A percentile compares a stretch with the other conserved stretches of the same genome.
These are phyloP conservation scores for Torymus aiolomorphi DNA, from an alignment of 2,888 invertebrate species.

Conservation along the genomic window DNA sequence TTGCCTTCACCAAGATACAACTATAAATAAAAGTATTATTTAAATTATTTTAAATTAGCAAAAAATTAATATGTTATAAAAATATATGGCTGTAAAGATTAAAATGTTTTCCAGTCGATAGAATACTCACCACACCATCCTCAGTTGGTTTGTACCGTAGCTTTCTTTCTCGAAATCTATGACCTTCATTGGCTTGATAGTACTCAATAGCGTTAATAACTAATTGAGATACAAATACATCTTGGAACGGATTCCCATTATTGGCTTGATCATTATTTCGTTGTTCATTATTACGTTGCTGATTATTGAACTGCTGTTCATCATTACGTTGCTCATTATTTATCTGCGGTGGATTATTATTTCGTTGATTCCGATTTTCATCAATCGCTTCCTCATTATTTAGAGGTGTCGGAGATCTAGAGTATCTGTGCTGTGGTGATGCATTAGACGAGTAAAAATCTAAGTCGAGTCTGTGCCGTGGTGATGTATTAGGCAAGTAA, in stretches of 20 bases:
- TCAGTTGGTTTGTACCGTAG: background rate
- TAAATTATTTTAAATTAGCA: background rate
- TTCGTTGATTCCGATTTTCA: no score
- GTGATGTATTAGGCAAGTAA: no score
- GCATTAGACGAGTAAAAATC: no score
- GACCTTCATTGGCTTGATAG: background rate
- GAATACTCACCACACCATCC: background rate
- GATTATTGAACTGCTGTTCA: no score
- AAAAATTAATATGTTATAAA: no score
- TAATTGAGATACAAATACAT: background rate
- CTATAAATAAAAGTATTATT: constrained; percentile 2
- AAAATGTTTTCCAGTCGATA: background rate
- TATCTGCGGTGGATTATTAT: no score
- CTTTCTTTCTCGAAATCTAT: background rate
- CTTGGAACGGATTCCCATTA: background rate
- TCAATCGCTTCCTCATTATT: no score
- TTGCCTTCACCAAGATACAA: background rate
- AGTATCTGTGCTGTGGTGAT: no score
- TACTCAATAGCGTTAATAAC: background rate
- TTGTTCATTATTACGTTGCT: background rate
- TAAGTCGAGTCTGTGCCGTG: no score
- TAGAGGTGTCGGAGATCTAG: no score
- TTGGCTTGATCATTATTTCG: background rate
- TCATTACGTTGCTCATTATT: no score
- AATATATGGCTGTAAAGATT: background rate